Percentiles rank a stretch among this genome's conserved stretches.
Conservation (phyloP, 2,888 invertebrate genomes). For the Meiosimyza decipiens region DNA sequence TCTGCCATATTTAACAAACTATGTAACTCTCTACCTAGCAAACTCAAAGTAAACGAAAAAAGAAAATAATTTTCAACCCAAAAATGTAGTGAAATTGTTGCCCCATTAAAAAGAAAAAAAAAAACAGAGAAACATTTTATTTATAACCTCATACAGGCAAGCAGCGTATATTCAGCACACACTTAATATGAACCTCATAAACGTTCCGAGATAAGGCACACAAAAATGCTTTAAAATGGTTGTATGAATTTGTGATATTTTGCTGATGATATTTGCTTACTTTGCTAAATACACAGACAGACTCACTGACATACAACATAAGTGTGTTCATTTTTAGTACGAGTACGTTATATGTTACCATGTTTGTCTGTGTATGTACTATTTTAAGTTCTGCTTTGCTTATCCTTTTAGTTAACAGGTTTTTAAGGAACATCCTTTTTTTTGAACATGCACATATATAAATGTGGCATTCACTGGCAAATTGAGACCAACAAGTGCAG, state of each 20-base stretch:
- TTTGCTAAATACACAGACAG: background rate
- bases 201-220: conserved; percentile 33
- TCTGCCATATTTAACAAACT: no score
- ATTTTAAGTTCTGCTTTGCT: conserved; percentile 1
- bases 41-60: no score
- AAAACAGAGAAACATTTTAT: conserved; percentile 4
- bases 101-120: background rate
- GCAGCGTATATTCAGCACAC: background rate
- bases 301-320: no score
- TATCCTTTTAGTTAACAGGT: conserved; percentile 16
- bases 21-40: no score
- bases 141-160: background rate
- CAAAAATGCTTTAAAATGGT: conserved; percentile 28
- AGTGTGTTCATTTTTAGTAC: no score
- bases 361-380: background rate
- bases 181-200: conserved; percentile 27
- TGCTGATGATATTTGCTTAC: conserved; percentile 23
- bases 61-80: no score
- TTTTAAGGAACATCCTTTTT: background rate
- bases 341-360: background rate
- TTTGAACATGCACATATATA: background rate
- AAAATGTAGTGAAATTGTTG: background rate
- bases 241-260: conserved; percentile 21
- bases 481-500: no score
- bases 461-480: no score